phyloP scores from a whole-genome alignment of 2,797 vertebrate species.

The Babyrousa celebensis region DNA sequence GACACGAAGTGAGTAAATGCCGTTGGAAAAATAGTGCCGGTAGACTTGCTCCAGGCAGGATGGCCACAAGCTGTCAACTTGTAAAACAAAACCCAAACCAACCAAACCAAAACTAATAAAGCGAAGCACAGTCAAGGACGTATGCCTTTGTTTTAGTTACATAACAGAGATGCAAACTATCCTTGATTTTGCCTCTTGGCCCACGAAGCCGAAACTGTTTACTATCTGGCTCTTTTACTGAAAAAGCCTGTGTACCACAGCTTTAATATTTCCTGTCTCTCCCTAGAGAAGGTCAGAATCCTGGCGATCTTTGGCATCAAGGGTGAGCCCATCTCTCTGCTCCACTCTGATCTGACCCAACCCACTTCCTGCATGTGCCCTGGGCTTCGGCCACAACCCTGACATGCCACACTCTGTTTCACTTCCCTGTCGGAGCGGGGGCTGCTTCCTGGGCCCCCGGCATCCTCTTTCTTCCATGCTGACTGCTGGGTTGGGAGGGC shows the following conservation, averaged over 20 bases:
- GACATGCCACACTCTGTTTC: rapidly evolving
- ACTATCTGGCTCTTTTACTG: neutral
- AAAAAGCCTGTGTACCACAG: neutral
- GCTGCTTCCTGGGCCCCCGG: neutral
- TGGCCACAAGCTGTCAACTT: neutral
- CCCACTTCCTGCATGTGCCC: too few relatives aligned
- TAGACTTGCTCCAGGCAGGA: neutral
- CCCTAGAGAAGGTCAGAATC: neutral
- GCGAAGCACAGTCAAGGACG: neutral
- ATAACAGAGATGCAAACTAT: neutral
- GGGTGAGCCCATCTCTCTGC: neutral
- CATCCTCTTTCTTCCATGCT: neutral
- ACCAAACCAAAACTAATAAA: neutral
- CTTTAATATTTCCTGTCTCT: neutral
- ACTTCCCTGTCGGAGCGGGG: neutral
- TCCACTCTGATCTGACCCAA: neutral
- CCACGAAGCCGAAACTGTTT: neutral
- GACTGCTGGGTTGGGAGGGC: neutral
- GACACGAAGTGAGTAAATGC: neutral
- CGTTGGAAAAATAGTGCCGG: neutral
- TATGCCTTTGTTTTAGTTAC: neutral
- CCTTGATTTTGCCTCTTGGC: neutral
- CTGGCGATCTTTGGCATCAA: neutral
- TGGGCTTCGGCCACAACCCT: neutral
- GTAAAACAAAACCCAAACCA: neutral